Evolutionary conservation across 2,888 invertebrate genomes (phyloP).

Genomic region (Pegoplata infirma): DNA sequence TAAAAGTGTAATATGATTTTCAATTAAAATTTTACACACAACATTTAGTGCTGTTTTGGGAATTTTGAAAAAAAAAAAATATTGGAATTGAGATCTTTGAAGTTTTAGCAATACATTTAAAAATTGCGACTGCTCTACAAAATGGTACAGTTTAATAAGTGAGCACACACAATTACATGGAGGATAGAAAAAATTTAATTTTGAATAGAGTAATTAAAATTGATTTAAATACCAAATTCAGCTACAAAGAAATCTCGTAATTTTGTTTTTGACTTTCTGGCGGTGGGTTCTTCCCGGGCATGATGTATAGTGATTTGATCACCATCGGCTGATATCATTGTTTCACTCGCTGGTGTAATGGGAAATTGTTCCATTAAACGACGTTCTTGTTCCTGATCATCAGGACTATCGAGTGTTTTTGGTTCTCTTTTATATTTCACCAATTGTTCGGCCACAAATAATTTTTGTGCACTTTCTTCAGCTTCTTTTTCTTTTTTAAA

Average conservation of each 20-base stretch:
- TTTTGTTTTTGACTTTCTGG: slow-evolving; percentile 87
- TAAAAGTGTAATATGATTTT: background rate
- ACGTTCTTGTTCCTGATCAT: slow-evolving; percentile 74
- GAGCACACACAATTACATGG: slow-evolving; percentile 45
- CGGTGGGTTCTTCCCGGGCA: slow-evolving; percentile 83
- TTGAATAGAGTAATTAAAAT: slow-evolving; percentile 9
- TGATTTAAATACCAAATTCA: slow-evolving; percentile 84
- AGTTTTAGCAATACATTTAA: slow-evolving; percentile 15
- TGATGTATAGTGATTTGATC: slow-evolving; percentile 80
- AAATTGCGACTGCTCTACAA: slow-evolving; percentile 31
- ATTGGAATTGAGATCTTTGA: background rate
- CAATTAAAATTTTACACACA: slow-evolving; percentile 15
- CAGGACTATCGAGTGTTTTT: slow-evolving; percentile 61
- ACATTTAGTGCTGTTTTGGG: slow-evolving; percentile 9
- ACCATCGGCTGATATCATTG: slow-evolving; percentile 76
- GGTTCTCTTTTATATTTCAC: slow-evolving; percentile 62
- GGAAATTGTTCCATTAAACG: slow-evolving; percentile 72
- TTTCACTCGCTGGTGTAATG: slow-evolving; percentile 74
- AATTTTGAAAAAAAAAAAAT: background rate
- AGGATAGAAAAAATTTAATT: slow-evolving; percentile 24
- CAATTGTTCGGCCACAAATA: slow-evolving; percentile 74
- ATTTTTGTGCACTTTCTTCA: slow-evolving; percentile 75
- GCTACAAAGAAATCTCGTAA: slow-evolving; percentile 91
- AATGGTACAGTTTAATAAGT: background rate
- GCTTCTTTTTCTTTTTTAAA: slow-evolving; percentile 77